These are phyloP conservation scores for Nannospalax galili DNA, from an alignment of 2,113 vertebrate species.

Conservation along the genomic window DNA sequence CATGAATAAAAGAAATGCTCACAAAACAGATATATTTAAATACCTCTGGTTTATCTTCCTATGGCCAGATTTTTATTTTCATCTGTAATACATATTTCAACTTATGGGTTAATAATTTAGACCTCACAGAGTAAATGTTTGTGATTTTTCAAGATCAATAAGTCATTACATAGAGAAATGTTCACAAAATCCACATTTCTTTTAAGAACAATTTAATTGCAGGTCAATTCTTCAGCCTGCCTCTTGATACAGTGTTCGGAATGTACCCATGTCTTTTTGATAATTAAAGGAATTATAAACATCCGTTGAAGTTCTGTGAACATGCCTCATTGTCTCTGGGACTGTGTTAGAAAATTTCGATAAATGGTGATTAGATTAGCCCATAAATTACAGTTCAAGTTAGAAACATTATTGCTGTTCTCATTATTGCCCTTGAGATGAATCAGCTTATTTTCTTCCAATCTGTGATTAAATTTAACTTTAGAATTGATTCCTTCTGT, in stretches of 20 bases:
- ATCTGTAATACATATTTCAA: not conserved
- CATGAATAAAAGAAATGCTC: slow-evolving; percentile 65
- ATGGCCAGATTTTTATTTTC: slow-evolving; percentile 16
- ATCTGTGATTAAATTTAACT: slow-evolving; percentile 48
- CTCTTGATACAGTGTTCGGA: slow-evolving; percentile 10
- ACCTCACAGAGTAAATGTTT: not conserved
- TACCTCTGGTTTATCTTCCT: not conserved
- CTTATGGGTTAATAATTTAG: not conserved
- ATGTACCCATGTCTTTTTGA: slow-evolving; percentile 41
- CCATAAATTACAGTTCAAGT: slow-evolving; percentile 57
- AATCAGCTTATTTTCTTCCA: not conserved
- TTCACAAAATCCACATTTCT: slow-evolving; percentile 26
- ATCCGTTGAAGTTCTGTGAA: not conserved
- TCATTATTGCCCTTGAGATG: slow-evolving; percentile 38
- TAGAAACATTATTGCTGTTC: slow-evolving; percentile 44
- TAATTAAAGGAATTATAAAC: slow-evolving; percentile 69
- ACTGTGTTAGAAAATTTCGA: slow-evolving; percentile 56
- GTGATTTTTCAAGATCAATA: slow-evolving; percentile 43
- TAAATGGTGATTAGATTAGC: slow-evolving; percentile 48
- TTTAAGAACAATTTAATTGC: slow-evolving; percentile 40
- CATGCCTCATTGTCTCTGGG: not conserved
- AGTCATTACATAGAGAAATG: not conserved
- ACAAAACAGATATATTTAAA: not conserved
- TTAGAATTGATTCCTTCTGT: slow-evolving; percentile 57
- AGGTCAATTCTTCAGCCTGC: slow-evolving; percentile 4